Evolutionary conservation across 1,140 invertebrate species (phyloP).

Genomic region (Monochamus saltuarius): DNA sequence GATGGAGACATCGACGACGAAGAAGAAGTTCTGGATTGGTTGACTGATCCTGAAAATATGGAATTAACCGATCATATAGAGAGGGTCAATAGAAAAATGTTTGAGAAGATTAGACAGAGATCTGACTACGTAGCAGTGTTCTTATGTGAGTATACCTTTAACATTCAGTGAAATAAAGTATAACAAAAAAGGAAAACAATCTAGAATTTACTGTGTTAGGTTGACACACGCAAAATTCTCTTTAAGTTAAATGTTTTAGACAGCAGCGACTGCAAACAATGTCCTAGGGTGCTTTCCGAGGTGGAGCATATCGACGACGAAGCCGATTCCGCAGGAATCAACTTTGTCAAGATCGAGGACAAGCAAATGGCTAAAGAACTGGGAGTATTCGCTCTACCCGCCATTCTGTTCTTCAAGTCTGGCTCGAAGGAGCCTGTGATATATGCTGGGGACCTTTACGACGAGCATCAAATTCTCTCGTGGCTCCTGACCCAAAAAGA

Average conservation of each 20-base stretch:
- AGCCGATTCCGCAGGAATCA: conserved; percentile 87
- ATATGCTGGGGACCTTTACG: conserved; percentile 88
- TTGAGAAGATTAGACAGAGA: conserved; percentile 85
- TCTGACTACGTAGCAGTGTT: conserved; percentile 93
- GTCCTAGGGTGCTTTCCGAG: conserved; percentile 81
- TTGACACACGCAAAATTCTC: not conserved
- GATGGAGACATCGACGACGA: conserved; percentile 92
- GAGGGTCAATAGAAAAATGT: conserved; percentile 90
- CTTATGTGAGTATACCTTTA: conserved; percentile 77
- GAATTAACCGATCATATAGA: conserved; percentile 92
- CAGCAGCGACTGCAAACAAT: conserved; percentile 92
- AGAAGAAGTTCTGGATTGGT: conserved; percentile 90
- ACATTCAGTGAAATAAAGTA: not conserved
- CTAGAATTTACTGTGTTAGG: not conserved
- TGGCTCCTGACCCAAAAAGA: conserved; percentile 91
- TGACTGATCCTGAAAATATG: conserved; percentile 93
- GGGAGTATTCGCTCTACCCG: conserved; percentile 85
- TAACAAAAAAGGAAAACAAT: not conserved
- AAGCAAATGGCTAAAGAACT: conserved; percentile 81
- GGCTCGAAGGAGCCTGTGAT: conserved; percentile 89
- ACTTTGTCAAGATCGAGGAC: conserved; percentile 92
- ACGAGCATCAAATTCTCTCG: conserved; percentile 83
- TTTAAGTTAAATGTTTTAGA: conserved; percentile 65
- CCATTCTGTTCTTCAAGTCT: conserved; percentile 85
- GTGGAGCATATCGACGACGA: conserved; percentile 94